These are phyloP conservation scores for Myocastor coypus DNA, from an alignment of 2,113 vertebrate species.

Conservation along the genomic window DNA sequence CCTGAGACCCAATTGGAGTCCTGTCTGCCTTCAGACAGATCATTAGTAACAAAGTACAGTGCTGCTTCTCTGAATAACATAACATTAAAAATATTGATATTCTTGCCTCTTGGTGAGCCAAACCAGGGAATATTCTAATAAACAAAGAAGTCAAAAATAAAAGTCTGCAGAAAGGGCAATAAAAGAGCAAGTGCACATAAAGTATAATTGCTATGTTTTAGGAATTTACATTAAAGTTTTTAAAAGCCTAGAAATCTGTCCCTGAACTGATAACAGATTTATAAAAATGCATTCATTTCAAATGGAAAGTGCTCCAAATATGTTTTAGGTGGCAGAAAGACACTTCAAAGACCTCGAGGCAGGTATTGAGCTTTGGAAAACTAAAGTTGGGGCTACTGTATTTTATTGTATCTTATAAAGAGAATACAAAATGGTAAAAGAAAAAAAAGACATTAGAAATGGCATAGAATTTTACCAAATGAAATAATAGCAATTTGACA, in stretches of 20 bases:
- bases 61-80: not conserved
- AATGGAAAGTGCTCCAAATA: not conserved
- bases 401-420: too few relatives aligned
- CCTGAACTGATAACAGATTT: constrained; percentile 7
- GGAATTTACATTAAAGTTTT: constrained; percentile 6
- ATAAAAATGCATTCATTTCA: not conserved
- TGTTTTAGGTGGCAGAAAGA: not conserved
- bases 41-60: not conserved
- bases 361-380: constrained; percentile 9
- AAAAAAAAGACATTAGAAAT: too few relatives aligned
- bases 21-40: not conserved
- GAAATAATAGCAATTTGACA: too few relatives aligned
- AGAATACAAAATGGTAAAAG: too few relatives aligned
- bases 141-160: constrained; percentile 47
- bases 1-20: not conserved
- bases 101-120: constrained; percentile 35
- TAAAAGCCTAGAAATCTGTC: not conserved
- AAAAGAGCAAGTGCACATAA: constrained; percentile 18
- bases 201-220: not conserved
- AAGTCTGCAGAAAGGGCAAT: not conserved
- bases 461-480: too few relatives aligned
- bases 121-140: not conserved
- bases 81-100: not conserved
- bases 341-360: not conserved
- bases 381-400: not conserved